A percentile compares a stretch with the other conserved stretches of the same genome.
Conservation (phyloP, 2,888 invertebrate species). For the Lasioglossum marginatum region DNA sequence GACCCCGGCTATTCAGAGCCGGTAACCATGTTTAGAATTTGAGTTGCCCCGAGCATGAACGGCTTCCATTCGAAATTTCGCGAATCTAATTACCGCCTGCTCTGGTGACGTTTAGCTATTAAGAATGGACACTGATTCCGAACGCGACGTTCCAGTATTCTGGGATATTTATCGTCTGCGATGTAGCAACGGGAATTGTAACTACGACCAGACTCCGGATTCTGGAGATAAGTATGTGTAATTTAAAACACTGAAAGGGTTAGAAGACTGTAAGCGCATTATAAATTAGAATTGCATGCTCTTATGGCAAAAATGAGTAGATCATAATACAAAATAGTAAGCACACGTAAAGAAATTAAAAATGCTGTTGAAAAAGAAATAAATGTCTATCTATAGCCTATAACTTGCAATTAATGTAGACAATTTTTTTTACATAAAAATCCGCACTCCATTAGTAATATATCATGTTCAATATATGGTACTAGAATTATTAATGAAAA, state of each 20-base stretch:
- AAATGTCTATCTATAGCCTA: neutral
- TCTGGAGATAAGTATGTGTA: neutral
- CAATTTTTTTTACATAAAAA: no score
- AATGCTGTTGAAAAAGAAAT: neutral
- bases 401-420: neutral
- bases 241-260: no score
- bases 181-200: neutral
- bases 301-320: neutral
- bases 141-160: neutral
- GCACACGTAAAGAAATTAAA: neutral
- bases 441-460: neutral
- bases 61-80: slow-evolving; percentile 8
- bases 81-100: slow-evolving; percentile 3
- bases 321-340: neutral
- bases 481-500: no score
- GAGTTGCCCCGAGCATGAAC: neutral
- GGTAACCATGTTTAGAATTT: slow-evolving; percentile 10
- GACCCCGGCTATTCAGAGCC: neutral
- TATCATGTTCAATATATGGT: neutral
- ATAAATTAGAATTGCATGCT: no score
- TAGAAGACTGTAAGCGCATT: no score
- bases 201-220: neutral
- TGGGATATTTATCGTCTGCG: neutral
- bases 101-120: neutral
- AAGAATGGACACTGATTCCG: neutral